A percentile compares a stretch with the other conserved stretches of the same genome.
Conservation (phyloP, 35 echinoderm and acorn worm species). For the Apostichopus japonicus region DNA sequence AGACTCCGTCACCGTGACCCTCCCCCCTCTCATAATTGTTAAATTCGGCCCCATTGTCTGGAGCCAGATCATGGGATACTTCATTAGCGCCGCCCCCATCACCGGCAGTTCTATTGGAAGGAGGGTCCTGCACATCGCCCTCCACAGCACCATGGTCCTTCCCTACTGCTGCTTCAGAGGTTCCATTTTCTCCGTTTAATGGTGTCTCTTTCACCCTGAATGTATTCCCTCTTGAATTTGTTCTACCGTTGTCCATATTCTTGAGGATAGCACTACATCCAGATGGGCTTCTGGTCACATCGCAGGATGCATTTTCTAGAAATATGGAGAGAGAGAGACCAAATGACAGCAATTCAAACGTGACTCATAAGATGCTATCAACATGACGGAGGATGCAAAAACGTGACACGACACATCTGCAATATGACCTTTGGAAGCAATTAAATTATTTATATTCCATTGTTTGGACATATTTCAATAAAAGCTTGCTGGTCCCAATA, state of each 20-base stretch:
- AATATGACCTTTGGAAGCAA: too few species aligned
- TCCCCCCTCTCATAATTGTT: neutral
- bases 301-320: neutral
- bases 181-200: constrained; percentile 17
- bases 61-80: neutral
- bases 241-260: neutral
- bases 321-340: neutral
- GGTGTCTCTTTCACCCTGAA: neutral
- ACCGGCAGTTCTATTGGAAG: neutral
- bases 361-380: too few species aligned
- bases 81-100: neutral
- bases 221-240: neutral
- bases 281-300: neutral
- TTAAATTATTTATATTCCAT: too few species aligned
- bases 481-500: too few species aligned
- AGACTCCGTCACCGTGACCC: neutral
- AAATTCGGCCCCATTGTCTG: neutral
- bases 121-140: neutral
- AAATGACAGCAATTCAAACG: neutral
- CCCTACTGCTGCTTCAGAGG: neutral
- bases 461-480: too few species aligned
- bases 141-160: neutral
- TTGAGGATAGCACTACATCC: neutral
- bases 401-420: too few species aligned
- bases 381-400: too few species aligned